Percentiles rank a stretch among this genome's conserved stretches.
phyloP scores from a whole-genome alignment of 1,140 invertebrate species.

The Megathymus violae region DNA sequence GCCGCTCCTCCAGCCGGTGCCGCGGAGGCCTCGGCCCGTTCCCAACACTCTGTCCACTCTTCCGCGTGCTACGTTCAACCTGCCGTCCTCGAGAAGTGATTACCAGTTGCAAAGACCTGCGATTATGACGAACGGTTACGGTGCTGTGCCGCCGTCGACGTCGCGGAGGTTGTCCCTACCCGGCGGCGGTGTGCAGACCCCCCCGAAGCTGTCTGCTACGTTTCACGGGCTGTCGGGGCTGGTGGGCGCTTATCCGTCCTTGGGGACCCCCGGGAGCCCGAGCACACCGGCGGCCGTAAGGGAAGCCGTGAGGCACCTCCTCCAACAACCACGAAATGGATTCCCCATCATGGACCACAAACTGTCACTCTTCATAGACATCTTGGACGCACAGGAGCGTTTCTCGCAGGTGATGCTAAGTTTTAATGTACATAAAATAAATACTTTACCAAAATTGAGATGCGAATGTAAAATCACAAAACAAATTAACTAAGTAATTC shows the following conservation, averaged over 20 bases:
- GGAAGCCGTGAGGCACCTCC: constrained; percentile 87
- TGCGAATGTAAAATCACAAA: constrained; percentile 4
- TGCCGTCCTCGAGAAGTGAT: constrained; percentile 85
- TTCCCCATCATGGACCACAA: constrained; percentile 90
- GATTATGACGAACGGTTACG: too few relatives aligned
- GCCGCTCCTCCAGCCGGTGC: constrained; percentile 73
- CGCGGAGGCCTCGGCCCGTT: constrained; percentile 75
- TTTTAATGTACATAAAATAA: not conserved
- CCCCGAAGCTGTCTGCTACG: too few relatives aligned
- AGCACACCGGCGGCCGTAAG: constrained; percentile 84
- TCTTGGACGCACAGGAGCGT: constrained; percentile 90
- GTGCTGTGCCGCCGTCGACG: too few relatives aligned
- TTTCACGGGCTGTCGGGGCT: too few relatives aligned
- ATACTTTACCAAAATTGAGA: not conserved
- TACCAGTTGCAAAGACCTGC: constrained; percentile 84
- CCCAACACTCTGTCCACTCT: constrained; percentile 69
- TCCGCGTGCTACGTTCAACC: constrained; percentile 74
- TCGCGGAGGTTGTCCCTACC: too few relatives aligned
- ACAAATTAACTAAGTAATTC: not conserved
- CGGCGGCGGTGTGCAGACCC: too few relatives aligned
- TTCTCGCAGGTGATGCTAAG: constrained; percentile 88
- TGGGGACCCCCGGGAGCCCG: constrained; percentile 77
- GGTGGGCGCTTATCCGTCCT: constrained; percentile 50
- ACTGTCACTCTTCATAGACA: constrained; percentile 90
- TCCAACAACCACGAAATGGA: constrained; percentile 87